Evolutionary conservation across 2,888 invertebrate genomes (phyloP).

Genomic region (Pyrrhia umbra): DNA sequence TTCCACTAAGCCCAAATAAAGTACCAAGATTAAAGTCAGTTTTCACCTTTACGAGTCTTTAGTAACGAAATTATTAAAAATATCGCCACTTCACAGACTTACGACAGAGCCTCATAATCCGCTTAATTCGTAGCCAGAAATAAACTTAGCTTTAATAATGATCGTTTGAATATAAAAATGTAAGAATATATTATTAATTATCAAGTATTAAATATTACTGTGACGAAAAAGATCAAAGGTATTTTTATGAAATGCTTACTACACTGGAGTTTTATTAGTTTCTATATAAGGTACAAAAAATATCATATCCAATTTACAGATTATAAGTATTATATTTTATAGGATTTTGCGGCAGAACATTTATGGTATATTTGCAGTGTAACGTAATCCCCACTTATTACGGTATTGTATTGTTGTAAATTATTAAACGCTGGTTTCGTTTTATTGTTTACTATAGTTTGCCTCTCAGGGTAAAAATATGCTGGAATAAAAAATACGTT

Average conservation of each 20-base stretch:
- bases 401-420: no score
- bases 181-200: constrained; percentile 32
- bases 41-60: constrained; percentile 19
- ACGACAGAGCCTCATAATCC: constrained; percentile 46
- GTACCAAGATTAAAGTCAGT: constrained; percentile 18
- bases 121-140: constrained; percentile 28
- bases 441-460: no score
- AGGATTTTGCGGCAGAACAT: neutral
- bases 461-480: no score
- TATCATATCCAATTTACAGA: constrained; percentile 40
- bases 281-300: constrained; percentile 2
- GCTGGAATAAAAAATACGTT: neutral
- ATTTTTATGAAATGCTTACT: constrained; percentile 31
- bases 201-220: constrained; percentile 10
- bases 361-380: no score
- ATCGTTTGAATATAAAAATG: constrained; percentile 21
- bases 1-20: constrained; percentile 25
- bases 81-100: constrained; percentile 46
- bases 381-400: no score
- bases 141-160: constrained; percentile 27
- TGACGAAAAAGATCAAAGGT: constrained; percentile 27
- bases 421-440: no score
- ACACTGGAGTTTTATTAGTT: constrained; percentile 36
- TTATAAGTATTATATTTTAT: constrained; percentile 28
- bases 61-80: constrained; percentile 41